Percentiles rank a stretch among this genome's conserved stretches.
These are phyloP conservation scores for Endotricha flammealis DNA, from an alignment of 2,888 invertebrate species.

Conservation along the genomic window DNA sequence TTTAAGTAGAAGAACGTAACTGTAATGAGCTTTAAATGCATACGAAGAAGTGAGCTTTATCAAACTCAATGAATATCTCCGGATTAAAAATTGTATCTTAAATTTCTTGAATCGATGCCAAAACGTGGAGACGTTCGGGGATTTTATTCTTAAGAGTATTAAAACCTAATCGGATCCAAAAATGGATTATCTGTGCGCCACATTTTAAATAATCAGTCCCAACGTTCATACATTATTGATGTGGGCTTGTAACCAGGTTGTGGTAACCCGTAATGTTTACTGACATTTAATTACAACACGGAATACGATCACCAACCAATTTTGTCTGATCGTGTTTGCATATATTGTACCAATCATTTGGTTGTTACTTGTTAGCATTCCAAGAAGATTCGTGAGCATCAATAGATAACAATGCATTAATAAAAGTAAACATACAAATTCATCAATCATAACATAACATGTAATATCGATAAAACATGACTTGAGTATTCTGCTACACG, in stretches of 20 bases:
- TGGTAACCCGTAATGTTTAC: conserved; percentile 23
- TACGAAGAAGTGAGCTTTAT: conserved; percentile 16
- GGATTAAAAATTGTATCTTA: conserved; percentile 3
- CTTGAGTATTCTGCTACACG: conserved; percentile 38
- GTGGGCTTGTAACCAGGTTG: conserved; percentile 10
- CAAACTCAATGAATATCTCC: conserved; percentile 6
- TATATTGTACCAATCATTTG: conserved; percentile 38
- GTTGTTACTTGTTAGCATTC: conserved; percentile 55
- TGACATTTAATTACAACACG: conserved; percentile 36
- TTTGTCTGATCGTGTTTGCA: conserved; percentile 46
- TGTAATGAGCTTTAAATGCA: conserved; percentile 14
- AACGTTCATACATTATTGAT: conserved; percentile 31
- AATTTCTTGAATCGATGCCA: conserved; percentile 18
- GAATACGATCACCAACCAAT: conserved; percentile 35
- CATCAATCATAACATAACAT: conserved; percentile 51
- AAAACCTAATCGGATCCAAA: conserved; percentile 13
- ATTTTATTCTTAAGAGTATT: conserved; percentile 8
- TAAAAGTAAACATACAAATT: conserved; percentile 53
- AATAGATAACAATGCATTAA: conserved; percentile 50
- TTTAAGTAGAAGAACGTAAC: conserved; percentile 27
- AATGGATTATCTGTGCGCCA: conserved; percentile 15
- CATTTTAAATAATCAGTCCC: conserved; percentile 22
- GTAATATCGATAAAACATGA: conserved; percentile 36
- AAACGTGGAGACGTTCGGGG: conserved; percentile 8
- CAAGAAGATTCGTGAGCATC: conserved; percentile 39